Evolutionary conservation across 2,797 vertebrate species (phyloP).

Genomic region (Clarias platycephalus): DNA sequence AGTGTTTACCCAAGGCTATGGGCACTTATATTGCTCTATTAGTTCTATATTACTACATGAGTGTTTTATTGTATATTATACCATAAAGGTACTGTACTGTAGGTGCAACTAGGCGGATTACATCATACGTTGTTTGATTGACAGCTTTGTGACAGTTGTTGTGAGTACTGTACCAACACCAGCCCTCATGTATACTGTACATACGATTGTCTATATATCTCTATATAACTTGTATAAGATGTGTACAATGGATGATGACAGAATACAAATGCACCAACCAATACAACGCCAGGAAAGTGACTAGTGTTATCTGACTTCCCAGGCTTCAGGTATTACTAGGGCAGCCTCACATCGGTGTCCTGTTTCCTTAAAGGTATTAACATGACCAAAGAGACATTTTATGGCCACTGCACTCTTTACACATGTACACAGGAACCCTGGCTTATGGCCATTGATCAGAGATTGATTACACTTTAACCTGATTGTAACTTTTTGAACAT

Average conservation of each 20-base stretch:
- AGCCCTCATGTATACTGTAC: neutral
- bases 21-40: neutral
- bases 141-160: neutral
- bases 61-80: neutral
- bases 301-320: slow-evolving; percentile 58
- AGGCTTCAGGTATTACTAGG: slow-evolving; percentile 60
- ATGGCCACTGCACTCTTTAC: neutral
- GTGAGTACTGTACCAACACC: neutral
- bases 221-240: neutral
- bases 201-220: neutral
- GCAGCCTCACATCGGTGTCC: slow-evolving; percentile 66
- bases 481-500: neutral
- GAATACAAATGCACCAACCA: neutral
- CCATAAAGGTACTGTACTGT: neutral
- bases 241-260: neutral
- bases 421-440: neutral
- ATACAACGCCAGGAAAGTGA: slow-evolving; percentile 47
- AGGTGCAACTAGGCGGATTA: neutral
- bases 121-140: neutral
- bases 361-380: slow-evolving; percentile 49
- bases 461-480: neutral
- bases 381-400: slow-evolving; percentile 60
- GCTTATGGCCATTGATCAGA: neutral
- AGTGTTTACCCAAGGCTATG: neutral
- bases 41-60: neutral